These are phyloP conservation scores for Heteractis magnifica DNA, from an alignment of 92 coral and sea anemone species.

Conservation along the genomic window DNA sequence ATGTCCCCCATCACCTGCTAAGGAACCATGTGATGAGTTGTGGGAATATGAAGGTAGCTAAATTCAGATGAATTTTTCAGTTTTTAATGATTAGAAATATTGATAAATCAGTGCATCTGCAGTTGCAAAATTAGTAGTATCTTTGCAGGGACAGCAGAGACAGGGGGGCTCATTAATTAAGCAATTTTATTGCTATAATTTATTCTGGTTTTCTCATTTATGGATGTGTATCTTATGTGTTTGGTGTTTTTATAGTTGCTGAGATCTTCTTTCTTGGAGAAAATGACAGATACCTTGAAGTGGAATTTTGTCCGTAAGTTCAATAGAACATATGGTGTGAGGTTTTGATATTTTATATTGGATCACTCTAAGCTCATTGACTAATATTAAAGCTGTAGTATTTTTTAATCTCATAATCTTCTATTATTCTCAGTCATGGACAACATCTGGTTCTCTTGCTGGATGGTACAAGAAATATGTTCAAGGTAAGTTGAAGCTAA, in stretches of 20 bases:
- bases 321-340: background rate
- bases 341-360: no score
- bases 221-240: background rate
- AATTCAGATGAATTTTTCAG: background rate
- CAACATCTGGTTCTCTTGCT: slow-evolving; percentile 88
- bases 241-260: slow-evolving; percentile 57
- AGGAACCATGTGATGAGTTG: slow-evolving; percentile 82
- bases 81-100: background rate
- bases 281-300: slow-evolving; percentile 81
- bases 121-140: no score
- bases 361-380: no score
- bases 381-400: background rate
- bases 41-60: slow-evolving; percentile 94
- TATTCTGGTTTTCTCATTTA: background rate
- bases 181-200: background rate
- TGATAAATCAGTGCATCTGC: no score
- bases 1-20: slow-evolving; percentile 61
- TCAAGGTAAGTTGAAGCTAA: slow-evolving; percentile 58
- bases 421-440: slow-evolving; percentile 68
- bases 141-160: no score
- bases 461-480: slow-evolving; percentile 81
- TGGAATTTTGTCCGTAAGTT: slow-evolving; percentile 98
- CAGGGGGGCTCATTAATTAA: no score
- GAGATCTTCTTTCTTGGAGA: slow-evolving; percentile 96
- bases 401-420: background rate